phyloP scores from a whole-genome alignment of 2,888 invertebrate species.

The Amorpha juglandis region DNA sequence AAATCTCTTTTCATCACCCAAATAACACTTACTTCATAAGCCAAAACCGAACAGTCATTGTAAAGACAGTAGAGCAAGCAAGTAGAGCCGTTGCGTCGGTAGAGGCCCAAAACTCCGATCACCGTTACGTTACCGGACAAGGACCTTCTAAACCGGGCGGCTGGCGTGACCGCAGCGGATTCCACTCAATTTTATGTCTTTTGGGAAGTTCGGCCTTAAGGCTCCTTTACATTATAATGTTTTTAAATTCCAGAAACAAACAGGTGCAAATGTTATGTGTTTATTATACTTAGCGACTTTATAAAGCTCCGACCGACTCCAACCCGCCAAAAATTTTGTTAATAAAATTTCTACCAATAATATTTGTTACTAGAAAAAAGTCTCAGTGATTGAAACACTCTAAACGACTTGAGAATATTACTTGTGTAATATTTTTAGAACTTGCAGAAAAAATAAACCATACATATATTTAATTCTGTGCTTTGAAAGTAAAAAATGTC shows the following conservation, averaged over 20 bases:
- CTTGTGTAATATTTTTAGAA: too few species aligned
- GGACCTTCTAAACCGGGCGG: conserved; percentile 30
- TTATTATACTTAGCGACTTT: too few species aligned
- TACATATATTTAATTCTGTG: too few species aligned
- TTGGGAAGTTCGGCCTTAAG: conserved; percentile 6
- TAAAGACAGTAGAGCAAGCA: not conserved
- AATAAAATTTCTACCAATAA: too few species aligned
- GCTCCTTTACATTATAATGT: conserved; percentile 13
- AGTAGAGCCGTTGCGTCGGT: not conserved
- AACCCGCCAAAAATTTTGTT: too few species aligned
- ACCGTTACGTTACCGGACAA: conserved; percentile 33
- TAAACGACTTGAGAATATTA: too few species aligned
- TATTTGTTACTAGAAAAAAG: too few species aligned
- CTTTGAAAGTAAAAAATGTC: too few species aligned
- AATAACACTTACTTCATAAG: not conserved
- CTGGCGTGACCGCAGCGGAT: conserved; percentile 22
- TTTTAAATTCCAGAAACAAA: too few species aligned
- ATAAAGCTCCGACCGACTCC: not conserved
- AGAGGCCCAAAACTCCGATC: conserved; percentile 25
- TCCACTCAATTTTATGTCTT: conserved; percentile 16
- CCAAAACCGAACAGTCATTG: not conserved
- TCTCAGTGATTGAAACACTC: too few species aligned
- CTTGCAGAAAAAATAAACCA: too few species aligned
- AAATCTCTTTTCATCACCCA: not conserved
- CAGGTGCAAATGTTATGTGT: too few species aligned